phyloP scores from a whole-genome alignment of 2,797 vertebrate genomes.

The Graptemys geographica region DNA sequence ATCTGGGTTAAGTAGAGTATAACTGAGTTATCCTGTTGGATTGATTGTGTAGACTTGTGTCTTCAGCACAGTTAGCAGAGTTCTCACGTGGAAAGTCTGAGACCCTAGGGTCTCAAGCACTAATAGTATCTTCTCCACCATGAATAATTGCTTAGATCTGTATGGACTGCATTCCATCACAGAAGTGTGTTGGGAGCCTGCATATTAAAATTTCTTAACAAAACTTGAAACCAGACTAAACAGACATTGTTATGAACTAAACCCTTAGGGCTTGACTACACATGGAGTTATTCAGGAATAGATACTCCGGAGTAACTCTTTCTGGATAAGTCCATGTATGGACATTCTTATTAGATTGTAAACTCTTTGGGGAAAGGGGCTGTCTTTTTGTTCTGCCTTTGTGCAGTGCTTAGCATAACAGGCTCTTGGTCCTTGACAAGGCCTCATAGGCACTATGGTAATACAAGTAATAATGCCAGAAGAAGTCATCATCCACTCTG shows the following conservation, averaged over 20 bases:
- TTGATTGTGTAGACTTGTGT: conserved; percentile 69
- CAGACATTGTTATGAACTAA: background rate
- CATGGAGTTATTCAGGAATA: background rate
- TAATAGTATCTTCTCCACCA: conserved; percentile 67
- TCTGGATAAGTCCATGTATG: background rate
- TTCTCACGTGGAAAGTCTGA: conserved; percentile 61
- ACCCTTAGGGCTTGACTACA: background rate
- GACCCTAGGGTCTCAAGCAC: conserved; percentile 71
- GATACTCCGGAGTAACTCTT: background rate
- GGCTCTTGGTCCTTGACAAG: background rate
- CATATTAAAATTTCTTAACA: background rate
- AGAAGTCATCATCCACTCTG: background rate
- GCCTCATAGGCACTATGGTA: background rate
- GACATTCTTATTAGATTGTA: background rate
- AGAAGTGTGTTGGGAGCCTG: conserved; percentile 38
- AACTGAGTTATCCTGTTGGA: conserved; percentile 64
- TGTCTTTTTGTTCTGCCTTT: background rate
- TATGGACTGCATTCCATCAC: conserved; percentile 37
- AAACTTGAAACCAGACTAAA: background rate
- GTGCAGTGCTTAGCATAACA: background rate
- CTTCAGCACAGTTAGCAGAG: conserved; percentile 62
- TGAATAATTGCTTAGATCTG: conserved; percentile 76
- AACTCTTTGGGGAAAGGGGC: background rate
- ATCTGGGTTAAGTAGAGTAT: conserved; percentile 74
- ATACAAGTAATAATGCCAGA: background rate